Conservation (phyloP, 2,888 invertebrate genomes). For the Desoria tigrina region DNA sequence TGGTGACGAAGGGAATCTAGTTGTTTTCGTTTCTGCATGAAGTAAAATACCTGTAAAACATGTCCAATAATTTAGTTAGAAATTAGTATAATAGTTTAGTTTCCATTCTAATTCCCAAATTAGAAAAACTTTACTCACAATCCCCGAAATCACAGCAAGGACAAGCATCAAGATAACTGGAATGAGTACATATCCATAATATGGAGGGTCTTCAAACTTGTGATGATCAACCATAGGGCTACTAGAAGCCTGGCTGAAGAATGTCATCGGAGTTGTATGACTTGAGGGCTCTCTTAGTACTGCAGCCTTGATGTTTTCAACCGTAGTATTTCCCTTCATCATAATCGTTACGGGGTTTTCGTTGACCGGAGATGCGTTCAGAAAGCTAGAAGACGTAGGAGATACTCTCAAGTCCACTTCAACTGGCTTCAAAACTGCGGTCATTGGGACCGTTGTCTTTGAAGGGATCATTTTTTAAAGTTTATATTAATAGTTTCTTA, state of each 20-base stretch:
- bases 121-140: slow-evolving; percentile 28
- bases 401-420: no score
- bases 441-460: no score
- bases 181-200: slow-evolving; percentile 30
- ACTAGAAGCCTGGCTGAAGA: not conserved
- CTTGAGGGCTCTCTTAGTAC: slow-evolving; percentile 16
- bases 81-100: not conserved
- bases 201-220: not conserved
- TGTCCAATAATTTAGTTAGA: not conserved
- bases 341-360: no score
- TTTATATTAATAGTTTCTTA: no score
- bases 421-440: no score
- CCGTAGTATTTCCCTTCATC: not conserved
- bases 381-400: no score
- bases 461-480: no score
- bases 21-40: slow-evolving; percentile 56
- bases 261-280: slow-evolving; percentile 22
- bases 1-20: slow-evolving; percentile 65
- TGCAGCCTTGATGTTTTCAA: slow-evolving; percentile 1
- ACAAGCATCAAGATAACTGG: slow-evolving; percentile 35
- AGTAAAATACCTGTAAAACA: slow-evolving; percentile 38
- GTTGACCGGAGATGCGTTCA: no score
- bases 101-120: not conserved
- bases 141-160: slow-evolving; percentile 36
- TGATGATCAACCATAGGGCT: no score